Conservation (phyloP, 1,140 invertebrate species). For the Ceratosolen fusciceps region DNA sequence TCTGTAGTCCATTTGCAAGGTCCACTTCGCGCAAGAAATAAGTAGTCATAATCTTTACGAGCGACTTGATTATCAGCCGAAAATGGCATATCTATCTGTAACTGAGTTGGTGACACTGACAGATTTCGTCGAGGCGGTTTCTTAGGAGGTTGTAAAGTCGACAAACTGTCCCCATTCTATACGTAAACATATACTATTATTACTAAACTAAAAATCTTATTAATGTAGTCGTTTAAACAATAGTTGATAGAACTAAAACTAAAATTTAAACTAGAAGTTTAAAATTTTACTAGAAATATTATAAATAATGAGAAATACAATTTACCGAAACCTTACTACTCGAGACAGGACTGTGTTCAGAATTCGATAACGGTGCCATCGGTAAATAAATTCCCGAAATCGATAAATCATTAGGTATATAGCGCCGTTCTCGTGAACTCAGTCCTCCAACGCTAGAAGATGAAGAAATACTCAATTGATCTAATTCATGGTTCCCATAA, state of each 20-base stretch:
- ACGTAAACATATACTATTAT: background rate
- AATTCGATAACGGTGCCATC: conserved; percentile 71
- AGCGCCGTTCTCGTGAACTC: conserved; percentile 69
- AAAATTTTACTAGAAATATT: too few relatives aligned
- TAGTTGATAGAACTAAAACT: too few relatives aligned
- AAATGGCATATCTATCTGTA: conserved; percentile 73
- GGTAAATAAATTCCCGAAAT: conserved; percentile 71
- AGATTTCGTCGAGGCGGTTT: conserved; percentile 89
- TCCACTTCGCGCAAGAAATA: conserved; percentile 74
- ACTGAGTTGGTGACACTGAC: conserved; percentile 85
- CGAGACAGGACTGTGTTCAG: conserved; percentile 66
- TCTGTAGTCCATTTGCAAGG: conserved; percentile 77
- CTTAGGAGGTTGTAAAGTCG: conserved; percentile 81
- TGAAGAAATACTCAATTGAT: conserved; percentile 73
- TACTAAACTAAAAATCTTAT: background rate
- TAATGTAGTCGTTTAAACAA: too few relatives aligned
- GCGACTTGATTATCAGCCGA: conserved; percentile 71
- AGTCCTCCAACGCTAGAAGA: conserved; percentile 72
- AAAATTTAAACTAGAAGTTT: too few relatives aligned
- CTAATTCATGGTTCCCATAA: conserved; percentile 67
- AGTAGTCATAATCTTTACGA: conserved; percentile 76
- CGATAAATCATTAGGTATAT: conserved; percentile 65
- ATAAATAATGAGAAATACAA: conserved; percentile 1
- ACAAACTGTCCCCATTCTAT: conserved; percentile 38
- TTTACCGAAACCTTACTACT: conserved; percentile 73